Evolutionary conservation across 2,797 vertebrate species (phyloP).

Genomic region (Etheostoma perlongum): DNA sequence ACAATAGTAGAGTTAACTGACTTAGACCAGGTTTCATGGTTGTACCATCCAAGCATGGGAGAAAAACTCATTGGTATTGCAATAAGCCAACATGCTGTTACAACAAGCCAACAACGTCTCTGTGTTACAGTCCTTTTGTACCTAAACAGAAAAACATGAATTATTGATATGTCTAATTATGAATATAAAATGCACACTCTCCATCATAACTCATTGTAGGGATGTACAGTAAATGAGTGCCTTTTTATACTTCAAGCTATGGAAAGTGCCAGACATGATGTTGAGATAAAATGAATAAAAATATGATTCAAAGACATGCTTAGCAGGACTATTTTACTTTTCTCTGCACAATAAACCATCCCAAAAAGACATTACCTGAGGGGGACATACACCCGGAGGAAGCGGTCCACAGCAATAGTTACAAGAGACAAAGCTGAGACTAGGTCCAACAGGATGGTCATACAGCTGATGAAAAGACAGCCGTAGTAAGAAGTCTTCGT

Average conservation of each 20-base stretch:
- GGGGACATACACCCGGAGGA: slow-evolving; percentile 87
- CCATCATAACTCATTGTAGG: background rate
- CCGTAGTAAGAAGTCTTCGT: slow-evolving; percentile 71
- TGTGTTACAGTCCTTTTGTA: slow-evolving; percentile 85
- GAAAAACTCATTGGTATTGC: slow-evolving; percentile 84
- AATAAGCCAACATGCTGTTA: slow-evolving; percentile 87
- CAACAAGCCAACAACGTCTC: slow-evolving; percentile 81
- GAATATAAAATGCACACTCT: background rate
- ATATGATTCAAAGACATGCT: background rate
- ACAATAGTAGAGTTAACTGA: slow-evolving; percentile 38
- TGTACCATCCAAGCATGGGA: slow-evolving; percentile 90
- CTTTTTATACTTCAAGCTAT: background rate
- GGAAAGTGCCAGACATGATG: background rate
- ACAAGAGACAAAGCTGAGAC: slow-evolving; percentile 89
- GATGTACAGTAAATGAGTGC: background rate
- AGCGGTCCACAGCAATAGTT: slow-evolving; percentile 91
- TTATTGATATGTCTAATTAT: background rate
- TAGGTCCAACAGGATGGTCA: slow-evolving; percentile 83
- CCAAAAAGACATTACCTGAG: slow-evolving; percentile 68
- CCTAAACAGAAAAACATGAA: slow-evolving; percentile 67
- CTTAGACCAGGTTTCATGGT: background rate
- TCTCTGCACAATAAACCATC: background rate
- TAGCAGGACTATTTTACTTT: background rate
- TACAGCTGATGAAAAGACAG: slow-evolving; percentile 89
- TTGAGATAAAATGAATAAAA: background rate